Percentiles rank a stretch among this genome's conserved stretches.
Conservation (phyloP, 92 coral and sea anemone species). For the Diadumene lineata region DNA sequence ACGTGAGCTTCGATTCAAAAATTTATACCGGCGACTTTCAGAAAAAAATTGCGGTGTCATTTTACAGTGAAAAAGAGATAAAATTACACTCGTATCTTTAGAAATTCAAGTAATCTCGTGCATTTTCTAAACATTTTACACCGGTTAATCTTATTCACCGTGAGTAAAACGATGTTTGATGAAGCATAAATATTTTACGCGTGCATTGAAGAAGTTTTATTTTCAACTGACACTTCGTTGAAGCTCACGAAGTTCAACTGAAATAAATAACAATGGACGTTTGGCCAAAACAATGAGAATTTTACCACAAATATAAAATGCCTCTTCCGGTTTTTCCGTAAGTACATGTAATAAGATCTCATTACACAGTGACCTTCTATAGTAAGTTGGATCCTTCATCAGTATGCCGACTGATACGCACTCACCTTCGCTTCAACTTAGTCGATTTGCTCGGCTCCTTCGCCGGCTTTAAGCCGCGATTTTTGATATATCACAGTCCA, state of each 20-base stretch:
- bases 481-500: constrained; percentile 22
- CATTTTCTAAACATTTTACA: background rate
- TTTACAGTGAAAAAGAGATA: background rate
- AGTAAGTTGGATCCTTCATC: background rate
- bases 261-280: background rate
- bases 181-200: constrained; percentile 3
- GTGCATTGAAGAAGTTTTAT: background rate
- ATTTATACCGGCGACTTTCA: background rate
- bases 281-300: constrained; percentile 15
- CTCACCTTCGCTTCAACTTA: background rate
- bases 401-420: background rate
- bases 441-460: background rate
- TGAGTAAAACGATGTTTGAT: background rate
- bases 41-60: background rate
- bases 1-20: background rate
- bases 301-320: constrained; percentile 17
- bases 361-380: constrained; percentile 29
- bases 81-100: background rate
- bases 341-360: constrained; percentile 29
- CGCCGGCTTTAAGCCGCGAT: constrained; percentile 37
- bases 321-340: constrained; percentile 26
- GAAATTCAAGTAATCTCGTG: background rate
- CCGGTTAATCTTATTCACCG: background rate
- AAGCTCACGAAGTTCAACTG: constrained; percentile 3
- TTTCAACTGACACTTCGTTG: background rate